These are phyloP conservation scores for Brienomyrus brachyistius DNA, from an alignment of 2,113 vertebrate genomes.

Conservation along the genomic window DNA sequence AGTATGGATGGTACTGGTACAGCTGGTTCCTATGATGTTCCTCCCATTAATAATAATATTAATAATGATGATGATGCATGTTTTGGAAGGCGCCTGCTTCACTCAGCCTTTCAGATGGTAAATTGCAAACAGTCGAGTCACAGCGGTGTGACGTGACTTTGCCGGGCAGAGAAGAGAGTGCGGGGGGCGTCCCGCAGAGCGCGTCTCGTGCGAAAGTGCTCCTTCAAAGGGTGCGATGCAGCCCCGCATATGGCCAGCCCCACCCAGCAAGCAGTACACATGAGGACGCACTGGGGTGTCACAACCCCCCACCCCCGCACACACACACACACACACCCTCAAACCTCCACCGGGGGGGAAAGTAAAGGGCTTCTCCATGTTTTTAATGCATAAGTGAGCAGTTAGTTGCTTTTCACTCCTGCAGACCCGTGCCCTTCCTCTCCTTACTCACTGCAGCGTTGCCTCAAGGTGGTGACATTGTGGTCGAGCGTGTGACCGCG, in stretches of 20 bases:
- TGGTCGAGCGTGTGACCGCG: neutral
- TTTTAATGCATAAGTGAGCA: neutral
- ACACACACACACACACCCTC: neutral
- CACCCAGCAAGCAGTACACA: neutral
- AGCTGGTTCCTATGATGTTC: neutral
- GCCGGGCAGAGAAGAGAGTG: neutral
- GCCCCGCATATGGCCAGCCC: constrained; percentile 1
- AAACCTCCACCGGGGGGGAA: neutral
- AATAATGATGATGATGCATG: neutral
- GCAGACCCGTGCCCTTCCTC: neutral
- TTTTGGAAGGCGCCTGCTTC: neutral
- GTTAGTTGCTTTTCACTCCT: neutral
- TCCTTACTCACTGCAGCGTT: neutral
- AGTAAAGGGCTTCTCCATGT: neutral
- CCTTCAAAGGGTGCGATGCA: neutral
- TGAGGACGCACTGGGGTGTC: neutral
- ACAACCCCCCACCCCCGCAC: neutral
- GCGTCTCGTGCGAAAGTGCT: neutral
- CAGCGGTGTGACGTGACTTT: neutral
- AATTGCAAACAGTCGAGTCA: constrained; percentile 12
- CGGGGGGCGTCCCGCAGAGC: neutral
- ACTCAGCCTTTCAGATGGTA: neutral
- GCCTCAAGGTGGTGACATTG: neutral
- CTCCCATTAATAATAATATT: neutral
- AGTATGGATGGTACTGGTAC: neutral